phyloP scores from a whole-genome alignment of 2,797 vertebrate species.

The Acipenser transmontanus region DNA sequence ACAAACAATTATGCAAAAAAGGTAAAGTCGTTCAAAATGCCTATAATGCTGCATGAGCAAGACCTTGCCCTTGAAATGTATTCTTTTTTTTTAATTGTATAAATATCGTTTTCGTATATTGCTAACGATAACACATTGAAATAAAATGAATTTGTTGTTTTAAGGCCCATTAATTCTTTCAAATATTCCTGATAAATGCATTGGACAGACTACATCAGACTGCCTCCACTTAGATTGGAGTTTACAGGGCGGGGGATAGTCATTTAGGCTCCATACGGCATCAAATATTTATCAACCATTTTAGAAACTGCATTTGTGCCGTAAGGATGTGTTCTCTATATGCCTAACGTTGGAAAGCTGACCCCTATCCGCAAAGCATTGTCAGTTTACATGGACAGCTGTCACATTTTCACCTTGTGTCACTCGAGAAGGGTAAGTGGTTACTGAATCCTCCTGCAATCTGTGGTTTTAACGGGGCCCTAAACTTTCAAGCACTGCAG shows the following conservation, averaged over 20 bases:
- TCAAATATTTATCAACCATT: conserved; percentile 26
- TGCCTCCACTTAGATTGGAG: conserved; percentile 3
- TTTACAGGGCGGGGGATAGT: conserved; percentile 15
- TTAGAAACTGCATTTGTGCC: background rate
- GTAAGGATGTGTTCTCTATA: conserved; percentile 15
- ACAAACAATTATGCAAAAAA: too few relatives aligned
- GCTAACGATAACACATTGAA: too few relatives aligned
- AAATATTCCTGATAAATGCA: too few relatives aligned
- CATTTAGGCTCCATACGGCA: background rate
- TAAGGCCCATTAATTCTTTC: too few relatives aligned
- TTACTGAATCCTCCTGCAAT: background rate
- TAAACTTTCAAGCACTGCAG: too few relatives aligned
- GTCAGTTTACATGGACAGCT: conserved; percentile 23
- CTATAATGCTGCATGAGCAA: too few relatives aligned
- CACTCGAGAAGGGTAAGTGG: background rate
- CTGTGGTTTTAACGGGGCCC: background rate
- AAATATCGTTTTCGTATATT: too few relatives aligned
- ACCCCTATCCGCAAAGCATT: conserved; percentile 13
- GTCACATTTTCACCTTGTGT: conserved; percentile 15
- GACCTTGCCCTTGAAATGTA: too few relatives aligned
- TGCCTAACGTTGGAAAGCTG: conserved; percentile 23
- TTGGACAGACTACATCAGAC: background rate
- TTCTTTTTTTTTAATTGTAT: too few relatives aligned
- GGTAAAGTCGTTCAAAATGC: too few relatives aligned
- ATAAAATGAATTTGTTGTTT: too few relatives aligned